phyloP scores from a whole-genome alignment of 2,113 vertebrate species.

The Spilogale gracilis region DNA sequence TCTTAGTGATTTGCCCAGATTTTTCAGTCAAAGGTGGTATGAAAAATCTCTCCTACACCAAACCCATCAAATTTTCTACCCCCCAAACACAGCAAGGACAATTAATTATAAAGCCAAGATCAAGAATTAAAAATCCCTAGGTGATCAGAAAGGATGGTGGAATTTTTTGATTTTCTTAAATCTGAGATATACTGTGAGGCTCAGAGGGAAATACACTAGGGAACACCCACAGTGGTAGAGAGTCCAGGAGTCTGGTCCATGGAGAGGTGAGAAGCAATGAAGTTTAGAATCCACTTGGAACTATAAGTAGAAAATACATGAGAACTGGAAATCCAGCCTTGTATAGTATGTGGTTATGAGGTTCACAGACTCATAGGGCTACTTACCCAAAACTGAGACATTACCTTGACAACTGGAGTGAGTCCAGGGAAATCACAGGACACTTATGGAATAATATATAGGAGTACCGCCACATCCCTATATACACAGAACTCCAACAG shows the following conservation, averaged over 20 bases:
- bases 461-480: neutral
- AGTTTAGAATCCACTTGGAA: neutral
- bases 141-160: neutral
- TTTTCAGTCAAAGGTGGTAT: neutral
- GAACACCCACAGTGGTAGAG: neutral
- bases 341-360: neutral
- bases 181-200: neutral
- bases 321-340: conserved; percentile 45
- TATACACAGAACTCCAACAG: neutral
- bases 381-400: conserved; percentile 46
- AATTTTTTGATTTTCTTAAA: neutral
- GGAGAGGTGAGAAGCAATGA: neutral
- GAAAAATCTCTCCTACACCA: neutral
- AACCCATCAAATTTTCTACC: neutral
- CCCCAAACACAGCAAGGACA: neutral
- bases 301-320: conserved; percentile 10
- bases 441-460: neutral
- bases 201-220: neutral
- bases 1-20: neutral
- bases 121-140: neutral
- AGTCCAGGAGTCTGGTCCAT: neutral
- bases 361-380: neutral
- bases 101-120: neutral
- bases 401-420: conserved; percentile 50
- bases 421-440: conserved; percentile 14